A percentile compares a stretch with the other conserved stretches of the same genome.
Evolutionary conservation across 2,113 vertebrate species (phyloP).

Genomic region (Chunga burmeisteri): DNA sequence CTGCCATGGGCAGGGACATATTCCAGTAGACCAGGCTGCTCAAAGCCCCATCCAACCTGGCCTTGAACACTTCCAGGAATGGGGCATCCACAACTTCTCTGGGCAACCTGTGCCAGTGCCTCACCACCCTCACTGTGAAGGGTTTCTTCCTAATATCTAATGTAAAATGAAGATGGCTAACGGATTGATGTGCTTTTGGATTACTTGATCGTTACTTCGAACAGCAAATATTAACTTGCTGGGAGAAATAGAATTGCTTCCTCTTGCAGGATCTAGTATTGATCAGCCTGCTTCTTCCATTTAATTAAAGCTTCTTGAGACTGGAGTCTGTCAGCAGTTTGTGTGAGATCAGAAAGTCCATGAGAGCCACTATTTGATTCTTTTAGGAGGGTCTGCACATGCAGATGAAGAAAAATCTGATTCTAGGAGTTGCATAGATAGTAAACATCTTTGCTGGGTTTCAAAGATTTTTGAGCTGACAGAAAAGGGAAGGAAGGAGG

Average conservation of each 20-base stretch:
- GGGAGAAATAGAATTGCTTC: background rate
- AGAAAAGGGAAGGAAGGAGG: background rate
- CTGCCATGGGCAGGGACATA: too few relatives aligned
- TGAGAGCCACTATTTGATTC: background rate
- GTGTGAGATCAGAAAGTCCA: background rate
- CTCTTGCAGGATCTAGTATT: background rate
- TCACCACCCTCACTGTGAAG: too few relatives aligned
- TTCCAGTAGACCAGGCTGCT: too few relatives aligned
- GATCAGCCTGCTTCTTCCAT: background rate
- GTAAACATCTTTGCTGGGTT: background rate
- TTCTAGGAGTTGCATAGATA: background rate
- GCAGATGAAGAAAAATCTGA: background rate
- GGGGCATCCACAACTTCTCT: too few relatives aligned
- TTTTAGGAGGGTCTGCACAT: background rate
- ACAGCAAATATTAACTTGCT: background rate
- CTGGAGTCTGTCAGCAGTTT: background rate
- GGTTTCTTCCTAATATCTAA: too few relatives aligned
- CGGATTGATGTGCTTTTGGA: background rate
- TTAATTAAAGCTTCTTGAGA: background rate
- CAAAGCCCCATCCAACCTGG: too few relatives aligned
- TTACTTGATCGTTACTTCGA: background rate
- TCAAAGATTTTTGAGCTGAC: background rate
- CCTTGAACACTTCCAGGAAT: too few relatives aligned
- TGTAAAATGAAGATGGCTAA: background rate
- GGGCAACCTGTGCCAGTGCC: too few relatives aligned